Conservation (phyloP, 1,140 invertebrate genomes). For the Ceratina japonica region DNA sequence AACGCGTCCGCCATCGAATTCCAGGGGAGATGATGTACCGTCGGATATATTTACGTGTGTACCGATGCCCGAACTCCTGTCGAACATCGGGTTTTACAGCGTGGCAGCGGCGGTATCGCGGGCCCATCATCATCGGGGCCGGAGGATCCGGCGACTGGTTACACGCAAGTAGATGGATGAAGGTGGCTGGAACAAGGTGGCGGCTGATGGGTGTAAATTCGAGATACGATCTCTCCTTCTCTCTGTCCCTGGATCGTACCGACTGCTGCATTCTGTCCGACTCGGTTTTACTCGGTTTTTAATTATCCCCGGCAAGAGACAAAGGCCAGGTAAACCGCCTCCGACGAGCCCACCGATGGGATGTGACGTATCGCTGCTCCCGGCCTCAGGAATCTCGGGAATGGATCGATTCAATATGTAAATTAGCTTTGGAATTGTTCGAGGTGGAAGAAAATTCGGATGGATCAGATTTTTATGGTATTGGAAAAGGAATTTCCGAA, state of each 20-base stretch:
- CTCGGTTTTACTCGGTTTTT: slow-evolving; percentile 54
- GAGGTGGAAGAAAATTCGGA: background rate
- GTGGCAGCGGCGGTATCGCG: slow-evolving; percentile 42
- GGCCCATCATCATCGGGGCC: slow-evolving; percentile 42
- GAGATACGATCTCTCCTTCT: slow-evolving; percentile 64
- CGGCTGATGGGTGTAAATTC: slow-evolving; percentile 71
- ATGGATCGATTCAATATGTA: slow-evolving; percentile 28
- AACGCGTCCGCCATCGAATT: slow-evolving; percentile 40
- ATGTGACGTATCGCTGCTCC: slow-evolving; percentile 23
- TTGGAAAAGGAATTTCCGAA: background rate
- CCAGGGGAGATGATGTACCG: slow-evolving; percentile 45
- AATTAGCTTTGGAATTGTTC: background rate
- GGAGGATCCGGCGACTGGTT: slow-evolving; percentile 49
- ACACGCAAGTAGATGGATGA: slow-evolving; percentile 68
- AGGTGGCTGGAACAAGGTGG: slow-evolving; percentile 64
- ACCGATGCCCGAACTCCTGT: slow-evolving; percentile 53
- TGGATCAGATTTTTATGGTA: background rate
- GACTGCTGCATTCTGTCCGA: slow-evolving; percentile 49
- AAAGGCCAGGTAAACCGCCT: slow-evolving; percentile 54
- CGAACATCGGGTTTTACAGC: slow-evolving; percentile 61
- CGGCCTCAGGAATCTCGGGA: slow-evolving; percentile 18
- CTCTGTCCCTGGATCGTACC: slow-evolving; percentile 46
- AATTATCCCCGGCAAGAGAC: slow-evolving; percentile 55
- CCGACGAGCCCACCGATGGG: background rate
- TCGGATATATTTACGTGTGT: slow-evolving; percentile 59